A percentile compares a stretch with the other conserved stretches of the same genome.
Evolutionary conservation across 2,797 vertebrate genomes (phyloP).

Genomic region (Merluccius polli): DNA sequence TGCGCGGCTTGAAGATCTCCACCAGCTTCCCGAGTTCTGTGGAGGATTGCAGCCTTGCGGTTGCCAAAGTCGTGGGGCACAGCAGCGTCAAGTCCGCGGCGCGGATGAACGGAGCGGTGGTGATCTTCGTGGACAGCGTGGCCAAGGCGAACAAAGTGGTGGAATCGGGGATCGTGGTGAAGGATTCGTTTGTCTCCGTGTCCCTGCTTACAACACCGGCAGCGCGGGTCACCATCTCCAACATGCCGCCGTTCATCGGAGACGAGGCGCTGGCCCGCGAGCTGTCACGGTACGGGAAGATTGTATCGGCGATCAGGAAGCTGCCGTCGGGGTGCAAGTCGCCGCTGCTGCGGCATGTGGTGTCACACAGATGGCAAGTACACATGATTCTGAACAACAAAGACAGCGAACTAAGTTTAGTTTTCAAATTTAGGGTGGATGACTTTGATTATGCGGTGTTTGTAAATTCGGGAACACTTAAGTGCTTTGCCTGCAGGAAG

Average conservation of each 20-base stretch:
- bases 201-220: too few species aligned
- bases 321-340: neutral
- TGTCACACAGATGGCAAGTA: neutral
- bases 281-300: neutral
- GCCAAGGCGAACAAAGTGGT: too few species aligned
- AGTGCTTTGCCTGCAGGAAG: constrained; percentile 5
- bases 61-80: too few species aligned
- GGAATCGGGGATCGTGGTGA: too few species aligned
- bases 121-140: too few species aligned
- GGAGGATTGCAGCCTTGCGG: too few species aligned
- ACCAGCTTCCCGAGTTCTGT: too few species aligned
- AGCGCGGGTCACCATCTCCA: neutral
- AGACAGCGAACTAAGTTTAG: neutral
- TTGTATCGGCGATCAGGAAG: neutral
- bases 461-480: neutral
- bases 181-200: too few species aligned
- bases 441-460: constrained; percentile 2
- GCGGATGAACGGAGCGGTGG: too few species aligned
- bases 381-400: neutral
- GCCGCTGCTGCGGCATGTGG: neutral
- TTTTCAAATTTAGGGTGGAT: neutral
- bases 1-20: too few species aligned
- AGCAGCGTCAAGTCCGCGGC: too few species aligned
- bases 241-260: neutral
- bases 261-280: too few species aligned